Conservation (phyloP, 1,140 invertebrate species). For the Eufriesea mexicana region DNA sequence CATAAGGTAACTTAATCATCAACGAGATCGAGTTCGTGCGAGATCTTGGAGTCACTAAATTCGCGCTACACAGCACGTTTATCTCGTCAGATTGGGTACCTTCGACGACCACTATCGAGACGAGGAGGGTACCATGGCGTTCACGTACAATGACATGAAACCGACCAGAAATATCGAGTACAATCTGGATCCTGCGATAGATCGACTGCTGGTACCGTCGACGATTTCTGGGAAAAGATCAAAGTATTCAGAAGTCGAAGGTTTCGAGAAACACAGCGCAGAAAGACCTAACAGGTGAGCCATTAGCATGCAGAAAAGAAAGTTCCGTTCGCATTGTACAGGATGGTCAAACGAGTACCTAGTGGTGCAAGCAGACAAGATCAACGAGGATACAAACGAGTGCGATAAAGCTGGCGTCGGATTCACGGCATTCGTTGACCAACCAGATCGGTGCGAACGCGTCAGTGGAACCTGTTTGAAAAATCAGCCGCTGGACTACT, state of each 20-base stretch:
- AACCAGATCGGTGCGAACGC: constrained; percentile 78
- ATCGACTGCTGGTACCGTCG: constrained; percentile 74
- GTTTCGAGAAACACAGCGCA: constrained; percentile 36
- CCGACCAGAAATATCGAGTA: constrained; percentile 1
- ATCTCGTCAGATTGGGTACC: constrained; percentile 70
- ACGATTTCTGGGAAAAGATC: constrained; percentile 45
- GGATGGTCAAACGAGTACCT: constrained; percentile 79
- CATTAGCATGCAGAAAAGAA: neutral
- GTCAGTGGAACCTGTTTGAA: constrained; percentile 79
- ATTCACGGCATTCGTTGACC: constrained; percentile 81
- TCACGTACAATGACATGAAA: constrained; percentile 63
- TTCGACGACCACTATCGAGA: constrained; percentile 63
- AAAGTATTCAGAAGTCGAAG: constrained; percentile 47
- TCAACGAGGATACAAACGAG: constrained; percentile 77
- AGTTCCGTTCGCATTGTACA: constrained; percentile 20
- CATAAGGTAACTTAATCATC: constrained; percentile 61
- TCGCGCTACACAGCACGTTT: constrained; percentile 65
- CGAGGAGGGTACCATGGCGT: constrained; percentile 57
- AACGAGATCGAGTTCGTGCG: constrained; percentile 18
- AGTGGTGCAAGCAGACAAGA: constrained; percentile 73
- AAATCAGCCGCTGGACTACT: constrained; percentile 81
- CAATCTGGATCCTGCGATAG: constrained; percentile 61
- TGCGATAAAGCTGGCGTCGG: constrained; percentile 82
- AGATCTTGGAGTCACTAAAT: constrained; percentile 51
- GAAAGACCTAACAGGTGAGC: neutral